These are phyloP conservation scores for Drosophila siamana DNA, from an alignment of 2,888 invertebrate genomes.

Conservation along the genomic window DNA sequence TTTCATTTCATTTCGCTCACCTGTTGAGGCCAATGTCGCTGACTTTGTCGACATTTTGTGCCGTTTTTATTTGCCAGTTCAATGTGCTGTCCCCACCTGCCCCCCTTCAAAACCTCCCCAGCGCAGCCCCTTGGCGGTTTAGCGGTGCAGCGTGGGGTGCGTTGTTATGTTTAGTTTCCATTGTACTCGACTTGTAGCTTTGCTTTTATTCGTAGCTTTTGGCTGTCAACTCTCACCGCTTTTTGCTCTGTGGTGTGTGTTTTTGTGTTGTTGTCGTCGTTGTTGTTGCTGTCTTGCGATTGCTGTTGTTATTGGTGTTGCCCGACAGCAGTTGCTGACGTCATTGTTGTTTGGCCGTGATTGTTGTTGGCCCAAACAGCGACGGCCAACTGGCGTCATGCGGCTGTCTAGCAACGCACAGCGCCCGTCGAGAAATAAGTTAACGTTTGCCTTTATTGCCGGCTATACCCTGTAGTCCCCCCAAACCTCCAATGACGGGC, in stretches of 20 bases:
- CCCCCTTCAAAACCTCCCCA: too few relatives aligned
- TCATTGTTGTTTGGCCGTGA: constrained; percentile 41
- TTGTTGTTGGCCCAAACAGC: constrained; percentile 34
- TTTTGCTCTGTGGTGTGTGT: not conserved
- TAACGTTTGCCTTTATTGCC: constrained; percentile 25
- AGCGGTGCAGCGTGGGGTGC: not conserved
- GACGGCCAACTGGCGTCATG: constrained; percentile 48
- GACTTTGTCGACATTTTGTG: constrained; percentile 59
- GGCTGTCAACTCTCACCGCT: constrained; percentile 17
- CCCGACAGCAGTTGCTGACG: constrained; percentile 39
- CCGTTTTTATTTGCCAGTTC: constrained; percentile 24
- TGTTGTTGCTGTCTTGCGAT: not conserved
- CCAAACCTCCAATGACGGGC: not conserved
- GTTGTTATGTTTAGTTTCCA: not conserved
- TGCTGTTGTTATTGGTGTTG: constrained; percentile 39
- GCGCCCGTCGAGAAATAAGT: constrained; percentile 27
- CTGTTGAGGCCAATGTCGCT: constrained; percentile 65
- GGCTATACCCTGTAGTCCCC: constrained; percentile 31
- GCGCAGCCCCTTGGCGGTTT: not conserved
- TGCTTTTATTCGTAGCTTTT: constrained; percentile 20
- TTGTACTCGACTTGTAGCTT: constrained; percentile 25
- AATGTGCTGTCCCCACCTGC: constrained; percentile 1
- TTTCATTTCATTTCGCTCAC: constrained; percentile 55
- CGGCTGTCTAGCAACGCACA: constrained; percentile 52
- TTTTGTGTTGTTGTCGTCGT: constrained; percentile 13